Percentiles rank a stretch among this genome's conserved stretches.
These are phyloP conservation scores for Aphidius colemani DNA, from an alignment of 2,888 invertebrate genomes.

Conservation along the genomic window DNA sequence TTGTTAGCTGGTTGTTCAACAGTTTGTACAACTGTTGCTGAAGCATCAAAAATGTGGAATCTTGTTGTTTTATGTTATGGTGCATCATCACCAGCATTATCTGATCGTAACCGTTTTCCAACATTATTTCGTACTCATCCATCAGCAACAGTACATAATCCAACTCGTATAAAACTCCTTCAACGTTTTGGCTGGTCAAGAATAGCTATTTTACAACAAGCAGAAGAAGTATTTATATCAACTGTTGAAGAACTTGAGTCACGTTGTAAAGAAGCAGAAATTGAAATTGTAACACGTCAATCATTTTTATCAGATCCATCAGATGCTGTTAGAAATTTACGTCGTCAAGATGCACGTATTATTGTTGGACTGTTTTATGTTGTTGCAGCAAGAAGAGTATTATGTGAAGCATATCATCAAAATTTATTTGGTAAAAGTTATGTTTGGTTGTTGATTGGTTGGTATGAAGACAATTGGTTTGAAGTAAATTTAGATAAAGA, in stretches of 20 bases:
- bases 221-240: conserved; percentile 96
- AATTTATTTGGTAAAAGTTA: conserved; percentile 92
- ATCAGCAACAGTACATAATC: conserved; percentile 98
- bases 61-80: conserved; percentile 99
- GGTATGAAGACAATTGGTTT: conserved; percentile 99
- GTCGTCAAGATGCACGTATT: conserved; percentile 95
- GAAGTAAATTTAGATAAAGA: conserved; percentile 84
- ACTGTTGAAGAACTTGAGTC: conserved; percentile 97
- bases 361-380: conserved; percentile 99
- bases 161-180: conserved; percentile 94
- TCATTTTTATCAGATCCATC: conserved; percentile 96
- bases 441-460: conserved; percentile 99
- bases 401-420: conserved; percentile 96
- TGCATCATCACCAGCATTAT: conserved; percentile 96
- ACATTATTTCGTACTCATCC: conserved; percentile 99
- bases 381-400: conserved; percentile 91
- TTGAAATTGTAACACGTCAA: conserved; percentile 95
- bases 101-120: conserved; percentile 95
- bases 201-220: conserved; percentile 96
- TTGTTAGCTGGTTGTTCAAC: conserved; percentile 96
- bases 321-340: conserved; percentile 92
- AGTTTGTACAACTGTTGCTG: conserved; percentile 98
- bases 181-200: conserved; percentile 97
- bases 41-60: conserved; percentile 99
- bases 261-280: conserved; percentile 87